Conservation (phyloP, 2,797 vertebrate species). For the Cuculus canorus region DNA sequence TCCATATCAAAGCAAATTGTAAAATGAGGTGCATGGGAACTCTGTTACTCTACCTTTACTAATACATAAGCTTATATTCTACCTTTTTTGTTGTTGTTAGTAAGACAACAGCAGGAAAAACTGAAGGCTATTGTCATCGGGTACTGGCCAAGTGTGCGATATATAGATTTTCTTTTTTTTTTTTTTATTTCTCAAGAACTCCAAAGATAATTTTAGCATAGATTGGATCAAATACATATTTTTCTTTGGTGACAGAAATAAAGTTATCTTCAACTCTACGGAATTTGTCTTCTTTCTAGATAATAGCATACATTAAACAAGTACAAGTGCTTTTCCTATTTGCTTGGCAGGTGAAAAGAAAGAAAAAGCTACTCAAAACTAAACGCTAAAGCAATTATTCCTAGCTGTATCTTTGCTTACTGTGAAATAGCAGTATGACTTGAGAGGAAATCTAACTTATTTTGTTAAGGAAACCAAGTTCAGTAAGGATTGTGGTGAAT, state of each 20-base stretch:
- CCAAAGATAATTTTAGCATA: slow-evolving; percentile 24
- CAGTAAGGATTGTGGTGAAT: neutral
- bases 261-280: slow-evolving; percentile 43
- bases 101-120: slow-evolving; percentile 53
- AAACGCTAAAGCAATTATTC: slow-evolving; percentile 49
- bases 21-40: slow-evolving; percentile 44
- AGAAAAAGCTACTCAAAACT: slow-evolving; percentile 43
- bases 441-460: neutral
- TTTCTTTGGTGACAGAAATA: slow-evolving; percentile 36
- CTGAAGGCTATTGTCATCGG: slow-evolving; percentile 12
- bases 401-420: neutral
- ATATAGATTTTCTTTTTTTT: neutral
- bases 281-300: slow-evolving; percentile 23
- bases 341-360: slow-evolving; percentile 2
- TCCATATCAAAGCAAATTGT: slow-evolving; percentile 54
- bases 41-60: slow-evolving; percentile 18
- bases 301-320: slow-evolving; percentile 33
- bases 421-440: neutral
- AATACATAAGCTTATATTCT: neutral
- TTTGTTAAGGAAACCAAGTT: neutral
- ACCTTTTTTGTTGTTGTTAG: slow-evolving; percentile 31
- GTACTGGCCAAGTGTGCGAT: neutral
- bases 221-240: slow-evolving; percentile 48
- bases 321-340: slow-evolving; percentile 7
- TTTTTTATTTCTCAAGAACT: neutral